phyloP scores from a whole-genome alignment of 1,140 invertebrate genomes.

The Parasteatoda tepidariorum region DNA sequence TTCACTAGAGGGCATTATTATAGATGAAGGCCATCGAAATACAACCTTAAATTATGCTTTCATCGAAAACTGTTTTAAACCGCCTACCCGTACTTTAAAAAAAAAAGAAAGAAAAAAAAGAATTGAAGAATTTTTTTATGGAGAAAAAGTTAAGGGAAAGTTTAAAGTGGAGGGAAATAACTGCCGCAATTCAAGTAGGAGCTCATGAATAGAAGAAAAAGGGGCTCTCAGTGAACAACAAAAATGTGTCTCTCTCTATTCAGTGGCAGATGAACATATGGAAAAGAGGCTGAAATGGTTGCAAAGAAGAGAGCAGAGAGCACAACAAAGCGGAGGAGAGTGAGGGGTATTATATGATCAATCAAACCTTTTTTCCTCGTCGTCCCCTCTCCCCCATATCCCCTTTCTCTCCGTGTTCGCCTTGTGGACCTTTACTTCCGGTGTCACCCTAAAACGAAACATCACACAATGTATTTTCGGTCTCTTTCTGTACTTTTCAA shows the following conservation, averaged over 20 bases:
- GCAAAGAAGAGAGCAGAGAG: background rate
- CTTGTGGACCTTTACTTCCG: conserved; percentile 54
- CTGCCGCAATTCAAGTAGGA: background rate
- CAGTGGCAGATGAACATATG: background rate
- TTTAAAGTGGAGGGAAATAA: background rate
- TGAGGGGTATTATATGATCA: background rate
- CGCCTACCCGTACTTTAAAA: no score
- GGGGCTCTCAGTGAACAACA: background rate
- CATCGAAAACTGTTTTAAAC: no score
- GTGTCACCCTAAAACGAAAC: conserved; percentile 62
- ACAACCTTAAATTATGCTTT: no score
- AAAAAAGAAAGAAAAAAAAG: no score
- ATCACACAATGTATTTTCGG: no score
- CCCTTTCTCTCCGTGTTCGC: conserved; percentile 61
- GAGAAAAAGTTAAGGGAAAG: no score
- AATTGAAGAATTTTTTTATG: no score
- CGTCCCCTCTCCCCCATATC: conserved; percentile 60
- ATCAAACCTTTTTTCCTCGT: conserved; percentile 57
- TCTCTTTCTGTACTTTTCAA: background rate
- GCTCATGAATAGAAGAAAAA: background rate
- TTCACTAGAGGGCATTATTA: no score
- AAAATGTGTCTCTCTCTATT: background rate
- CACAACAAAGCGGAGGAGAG: background rate
- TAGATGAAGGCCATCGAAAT: no score
- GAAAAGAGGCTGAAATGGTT: background rate